A percentile compares a stretch with the other conserved stretches of the same genome.
These are phyloP conservation scores for Calyptommatus sinebrachiatus DNA, from an alignment of 2,113 vertebrate species.

Conservation along the genomic window DNA sequence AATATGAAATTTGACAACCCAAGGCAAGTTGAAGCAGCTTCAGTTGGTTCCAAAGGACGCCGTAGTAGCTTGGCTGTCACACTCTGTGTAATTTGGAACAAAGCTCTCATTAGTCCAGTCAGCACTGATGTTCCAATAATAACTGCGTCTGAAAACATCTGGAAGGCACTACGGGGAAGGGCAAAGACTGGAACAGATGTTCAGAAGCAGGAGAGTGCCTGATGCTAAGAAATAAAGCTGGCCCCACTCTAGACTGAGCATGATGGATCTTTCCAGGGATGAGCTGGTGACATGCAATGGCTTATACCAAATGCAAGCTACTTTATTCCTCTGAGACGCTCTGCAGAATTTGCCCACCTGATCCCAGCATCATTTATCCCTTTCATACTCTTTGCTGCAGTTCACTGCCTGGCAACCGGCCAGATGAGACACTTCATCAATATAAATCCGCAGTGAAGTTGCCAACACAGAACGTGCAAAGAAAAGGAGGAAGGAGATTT, in stretches of 20 bases:
- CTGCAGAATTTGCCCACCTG: background rate
- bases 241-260: background rate
- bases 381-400: constrained; percentile 15
- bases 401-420: constrained; percentile 17
- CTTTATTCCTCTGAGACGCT: background rate
- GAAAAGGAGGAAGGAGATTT: background rate
- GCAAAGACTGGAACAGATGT: background rate
- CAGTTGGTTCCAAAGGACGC: no score
- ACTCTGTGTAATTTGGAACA: no score
- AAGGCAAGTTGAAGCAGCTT: no score
- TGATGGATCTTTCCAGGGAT: background rate
- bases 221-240: background rate
- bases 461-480: background rate
- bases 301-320: background rate
- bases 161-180: background rate
- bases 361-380: background rate
- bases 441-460: background rate
- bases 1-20: no score
- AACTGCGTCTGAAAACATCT: background rate
- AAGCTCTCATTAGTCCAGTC: no score
- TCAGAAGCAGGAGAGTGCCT: background rate
- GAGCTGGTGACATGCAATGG: background rate
- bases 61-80: no score
- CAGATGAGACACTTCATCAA: constrained; percentile 27
- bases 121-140: no score